These are phyloP conservation scores for Peromyscus attwateri DNA, from an alignment of 2,797 vertebrate species.

Conservation along the genomic window DNA sequence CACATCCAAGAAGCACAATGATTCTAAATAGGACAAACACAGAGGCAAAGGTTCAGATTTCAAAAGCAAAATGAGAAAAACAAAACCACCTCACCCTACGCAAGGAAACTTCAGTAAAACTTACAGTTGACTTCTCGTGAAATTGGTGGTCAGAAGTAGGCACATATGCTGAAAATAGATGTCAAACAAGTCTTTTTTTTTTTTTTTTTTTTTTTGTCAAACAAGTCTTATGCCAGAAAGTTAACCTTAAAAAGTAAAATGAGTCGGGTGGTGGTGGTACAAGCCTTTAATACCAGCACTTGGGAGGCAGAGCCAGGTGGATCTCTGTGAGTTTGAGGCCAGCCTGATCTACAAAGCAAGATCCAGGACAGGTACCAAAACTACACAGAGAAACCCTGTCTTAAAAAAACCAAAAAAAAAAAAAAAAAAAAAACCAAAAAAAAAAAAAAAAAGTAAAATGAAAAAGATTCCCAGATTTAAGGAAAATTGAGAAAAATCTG, in stretches of 20 bases:
- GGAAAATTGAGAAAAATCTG: not conserved
- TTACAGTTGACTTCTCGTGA: not conserved
- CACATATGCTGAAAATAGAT: not conserved
- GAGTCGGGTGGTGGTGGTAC: not conserved
- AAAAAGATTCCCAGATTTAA: not conserved
- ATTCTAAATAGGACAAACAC: not conserved
- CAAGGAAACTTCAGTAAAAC: not conserved
- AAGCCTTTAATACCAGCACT: too few species aligned
- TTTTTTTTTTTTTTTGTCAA: too few species aligned
- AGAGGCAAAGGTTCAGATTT: slow-evolving; percentile 4
- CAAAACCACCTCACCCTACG: not conserved
- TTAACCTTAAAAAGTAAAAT: not conserved
- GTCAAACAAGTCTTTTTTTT: not conserved
- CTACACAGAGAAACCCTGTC: too few species aligned
- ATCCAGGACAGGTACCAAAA: too few species aligned
- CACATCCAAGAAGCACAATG: not conserved
- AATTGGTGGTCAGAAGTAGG: not conserved
- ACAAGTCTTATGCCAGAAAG: not conserved
- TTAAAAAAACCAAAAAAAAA: too few species aligned
- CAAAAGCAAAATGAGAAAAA: not conserved
- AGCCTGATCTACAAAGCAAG: too few species aligned
- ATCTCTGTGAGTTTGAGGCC: too few species aligned
- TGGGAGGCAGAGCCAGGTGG: too few species aligned
- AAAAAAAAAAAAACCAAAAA: too few species aligned
- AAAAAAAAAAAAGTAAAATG: not conserved